Base-by-base conservation (phyloP, 2,113 vertebrate species). In the Otus sunia region DNA sequence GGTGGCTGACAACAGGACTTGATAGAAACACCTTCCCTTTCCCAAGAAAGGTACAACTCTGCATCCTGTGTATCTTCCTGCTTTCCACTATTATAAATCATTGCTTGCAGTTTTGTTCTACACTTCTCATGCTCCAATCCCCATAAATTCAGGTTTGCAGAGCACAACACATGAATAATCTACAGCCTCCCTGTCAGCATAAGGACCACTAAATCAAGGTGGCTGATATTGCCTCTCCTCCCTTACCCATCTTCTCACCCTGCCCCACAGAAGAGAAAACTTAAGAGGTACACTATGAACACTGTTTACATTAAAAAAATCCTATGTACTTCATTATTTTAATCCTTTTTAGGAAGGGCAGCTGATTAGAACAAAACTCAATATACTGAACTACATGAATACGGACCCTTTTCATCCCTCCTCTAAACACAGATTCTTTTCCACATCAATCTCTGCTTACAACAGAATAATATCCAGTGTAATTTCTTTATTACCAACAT, bases 111-210 rank as follows among this genome's bases (percentile, higher is more conserved):
- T 14, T 53, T 62, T 66, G 2, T 58, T 85, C 45, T 27, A 29
- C 47, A 36, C 37, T 75, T 39, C 15, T 73, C 15, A 74, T 10
- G 30, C 20, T 55, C 60, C 32, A 43, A 45, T 87, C 34, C 18
- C 34, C 19, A 6, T 17, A 23, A 43, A 49, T 21, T 41, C 43
- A 64, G 39, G 29, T 34, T 5, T 66, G 29, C 20, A 41, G 62
- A 56, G 59, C 1, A 49, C 34, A 30, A 56, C 1, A 21, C 1
- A 1, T 12, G 11, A 72, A 29, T 0, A 37, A 22, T 27, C 17
- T 32, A 6, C 0, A 16, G 17, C 4, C 30, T n/a, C 56, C 15
- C 78, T 36, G 23, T 21, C 4, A 3, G 45, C 30, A 3, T 4
- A 27, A 56, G 17, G 56, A 30, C 30, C 55, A 71, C 25, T 27